Evolutionary conservation across 2,797 vertebrate genomes (phyloP).

Genomic region (Pseudochirops cupreus): DNA sequence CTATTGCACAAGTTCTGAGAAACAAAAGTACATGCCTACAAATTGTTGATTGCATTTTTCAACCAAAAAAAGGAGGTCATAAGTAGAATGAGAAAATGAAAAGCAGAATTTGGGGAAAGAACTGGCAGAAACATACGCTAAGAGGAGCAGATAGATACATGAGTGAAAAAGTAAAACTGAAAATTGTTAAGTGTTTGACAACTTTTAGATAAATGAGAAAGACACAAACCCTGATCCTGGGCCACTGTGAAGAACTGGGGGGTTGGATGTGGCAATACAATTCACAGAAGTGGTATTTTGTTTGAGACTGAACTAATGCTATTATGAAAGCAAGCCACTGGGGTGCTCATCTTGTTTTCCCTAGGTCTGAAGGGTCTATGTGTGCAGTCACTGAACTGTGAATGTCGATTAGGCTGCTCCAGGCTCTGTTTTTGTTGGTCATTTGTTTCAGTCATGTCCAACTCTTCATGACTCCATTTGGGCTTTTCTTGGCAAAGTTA

Average conservation of each 20-base stretch:
- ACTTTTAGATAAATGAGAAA: background rate
- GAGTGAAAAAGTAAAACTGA: background rate
- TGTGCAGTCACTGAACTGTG: background rate
- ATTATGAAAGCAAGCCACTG: constrained; percentile 5
- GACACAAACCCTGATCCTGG: background rate
- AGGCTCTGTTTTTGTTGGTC: background rate
- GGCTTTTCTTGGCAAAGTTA: background rate
- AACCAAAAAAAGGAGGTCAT: background rate
- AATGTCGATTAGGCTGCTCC: background rate
- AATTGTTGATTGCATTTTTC: constrained; percentile 13
- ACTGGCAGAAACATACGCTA: constrained; percentile 26
- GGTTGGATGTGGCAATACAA: background rate
- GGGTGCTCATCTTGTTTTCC: background rate
- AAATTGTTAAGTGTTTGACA: background rate
- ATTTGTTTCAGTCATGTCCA: background rate
- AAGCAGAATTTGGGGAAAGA: background rate
- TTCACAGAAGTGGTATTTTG: background rate
- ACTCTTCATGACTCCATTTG: background rate
- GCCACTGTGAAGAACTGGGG: background rate
- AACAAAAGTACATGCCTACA: constrained; percentile 11
- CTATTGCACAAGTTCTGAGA: constrained; percentile 57
- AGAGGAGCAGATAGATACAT: background rate
- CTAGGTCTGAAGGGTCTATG: background rate
- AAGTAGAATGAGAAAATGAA: constrained; percentile 35
- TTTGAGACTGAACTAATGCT: background rate